Evolutionary conservation across 2,113 vertebrate species (phyloP).

Genomic region (Lepisosteus oculatus): DNA sequence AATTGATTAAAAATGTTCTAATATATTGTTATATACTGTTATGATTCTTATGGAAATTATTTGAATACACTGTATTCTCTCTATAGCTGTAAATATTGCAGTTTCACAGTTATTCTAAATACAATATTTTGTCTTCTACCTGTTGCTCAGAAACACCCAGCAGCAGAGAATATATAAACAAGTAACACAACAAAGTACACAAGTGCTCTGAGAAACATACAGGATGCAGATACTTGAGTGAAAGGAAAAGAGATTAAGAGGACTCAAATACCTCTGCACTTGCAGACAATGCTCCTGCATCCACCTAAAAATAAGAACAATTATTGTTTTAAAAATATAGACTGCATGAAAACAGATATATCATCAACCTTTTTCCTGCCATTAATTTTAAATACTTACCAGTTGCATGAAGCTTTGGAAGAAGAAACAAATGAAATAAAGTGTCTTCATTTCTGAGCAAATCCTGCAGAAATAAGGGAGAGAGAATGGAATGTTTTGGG

Average conservation of each 20-base stretch:
- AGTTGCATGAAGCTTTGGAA: slow-evolving; percentile 34
- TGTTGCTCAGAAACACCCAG: too few relatives aligned
- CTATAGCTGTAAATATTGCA: too few relatives aligned
- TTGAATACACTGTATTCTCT: too few relatives aligned
- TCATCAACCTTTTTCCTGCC: too few relatives aligned
- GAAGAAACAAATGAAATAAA: slow-evolving; percentile 44
- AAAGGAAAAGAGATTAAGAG: background rate
- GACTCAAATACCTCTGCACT: slow-evolving; percentile 46
- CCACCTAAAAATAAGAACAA: slow-evolving; percentile 6
- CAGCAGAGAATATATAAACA: too few relatives aligned
- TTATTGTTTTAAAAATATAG: background rate
- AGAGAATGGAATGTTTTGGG: background rate
- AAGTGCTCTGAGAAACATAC: too few relatives aligned
- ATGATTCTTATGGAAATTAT: too few relatives aligned
- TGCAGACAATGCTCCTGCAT: slow-evolving; percentile 46
- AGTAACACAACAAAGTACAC: too few relatives aligned
- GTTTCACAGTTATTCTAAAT: too few relatives aligned
- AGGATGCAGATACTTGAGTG: background rate
- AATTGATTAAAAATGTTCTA: too few relatives aligned
- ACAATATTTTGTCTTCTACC: too few relatives aligned
- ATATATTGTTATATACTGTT: too few relatives aligned
- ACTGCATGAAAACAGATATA: background rate
- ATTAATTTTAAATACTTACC: slow-evolving; percentile 11
- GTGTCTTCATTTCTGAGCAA: slow-evolving; percentile 32
- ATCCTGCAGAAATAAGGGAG: background rate